Percentiles rank a stretch among this genome's conserved stretches.
Evolutionary conservation across 2,113 vertebrate species (phyloP).

Genomic region (Nycticorax nycticorax): DNA sequence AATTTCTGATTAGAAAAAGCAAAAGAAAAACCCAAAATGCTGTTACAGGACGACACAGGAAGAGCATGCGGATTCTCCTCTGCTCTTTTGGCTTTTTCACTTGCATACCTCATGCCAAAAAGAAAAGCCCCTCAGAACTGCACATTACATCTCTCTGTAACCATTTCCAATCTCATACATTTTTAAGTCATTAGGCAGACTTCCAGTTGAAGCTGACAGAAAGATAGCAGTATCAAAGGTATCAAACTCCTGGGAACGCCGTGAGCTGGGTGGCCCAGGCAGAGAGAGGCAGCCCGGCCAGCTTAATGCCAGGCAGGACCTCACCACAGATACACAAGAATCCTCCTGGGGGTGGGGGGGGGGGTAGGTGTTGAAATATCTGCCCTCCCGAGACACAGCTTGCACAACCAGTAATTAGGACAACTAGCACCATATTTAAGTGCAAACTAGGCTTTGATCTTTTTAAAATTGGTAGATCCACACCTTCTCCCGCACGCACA

Average conservation of each 20-base stretch:
- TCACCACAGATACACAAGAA: background rate
- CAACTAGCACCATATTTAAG: background rate
- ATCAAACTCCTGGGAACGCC: background rate
- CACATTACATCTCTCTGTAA: accelerated
- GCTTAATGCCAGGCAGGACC: background rate
- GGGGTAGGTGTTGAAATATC: background rate
- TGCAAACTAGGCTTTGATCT: background rate
- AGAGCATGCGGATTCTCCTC: background rate
- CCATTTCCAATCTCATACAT: background rate
- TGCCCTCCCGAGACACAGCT: background rate
- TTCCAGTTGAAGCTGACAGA: background rate
- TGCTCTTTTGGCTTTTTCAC: background rate
- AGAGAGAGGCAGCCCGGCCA: background rate
- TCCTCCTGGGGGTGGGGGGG: too few species aligned
- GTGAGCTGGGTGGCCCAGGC: background rate
- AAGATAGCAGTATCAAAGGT: accelerated
- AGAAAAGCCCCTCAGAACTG: background rate
- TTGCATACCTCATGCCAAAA: background rate
- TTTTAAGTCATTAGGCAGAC: background rate
- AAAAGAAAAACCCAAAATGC: background rate
- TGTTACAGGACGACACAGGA: background rate
- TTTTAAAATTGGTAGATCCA: background rate
- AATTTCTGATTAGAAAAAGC: background rate
- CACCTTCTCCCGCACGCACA: too few species aligned
- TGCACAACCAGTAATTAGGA: background rate